Evolutionary conservation across 2,113 vertebrate genomes (phyloP).

Genomic region (Ctenomys sociabilis): DNA sequence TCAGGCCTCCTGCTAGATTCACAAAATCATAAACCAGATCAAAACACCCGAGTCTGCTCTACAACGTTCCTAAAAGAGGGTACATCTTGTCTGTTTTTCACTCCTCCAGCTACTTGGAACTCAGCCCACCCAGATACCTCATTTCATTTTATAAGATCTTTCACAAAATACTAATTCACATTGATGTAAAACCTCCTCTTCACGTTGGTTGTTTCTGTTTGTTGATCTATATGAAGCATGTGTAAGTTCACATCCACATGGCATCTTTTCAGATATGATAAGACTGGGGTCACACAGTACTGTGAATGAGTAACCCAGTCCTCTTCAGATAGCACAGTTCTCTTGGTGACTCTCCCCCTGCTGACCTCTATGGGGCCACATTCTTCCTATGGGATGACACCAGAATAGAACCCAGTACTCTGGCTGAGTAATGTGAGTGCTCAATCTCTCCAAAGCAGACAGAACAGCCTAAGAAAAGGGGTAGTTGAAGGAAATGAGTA

Average conservation of each 20-base stretch:
- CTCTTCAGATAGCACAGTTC: neutral
- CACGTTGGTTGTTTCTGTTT: neutral
- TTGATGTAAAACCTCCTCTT: neutral
- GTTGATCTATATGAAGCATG: neutral
- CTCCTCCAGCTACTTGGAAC: neutral
- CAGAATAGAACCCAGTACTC: neutral
- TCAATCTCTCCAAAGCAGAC: neutral
- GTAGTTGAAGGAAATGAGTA: neutral
- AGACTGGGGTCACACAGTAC: neutral
- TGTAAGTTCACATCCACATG: neutral
- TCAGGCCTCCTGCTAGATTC: slow-evolving; percentile 48
- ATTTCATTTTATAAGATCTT: neutral
- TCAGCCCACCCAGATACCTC: neutral
- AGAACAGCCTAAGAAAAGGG: neutral
- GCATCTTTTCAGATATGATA: neutral
- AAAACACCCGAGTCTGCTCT: slow-evolving; percentile 26
- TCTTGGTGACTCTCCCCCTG: neutral
- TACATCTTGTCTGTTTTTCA: slow-evolving; percentile 57
- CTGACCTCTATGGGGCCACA: neutral
- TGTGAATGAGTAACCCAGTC: neutral
- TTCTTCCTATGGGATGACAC: neutral
- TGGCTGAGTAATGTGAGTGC: neutral
- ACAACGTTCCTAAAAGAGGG: slow-evolving; percentile 37
- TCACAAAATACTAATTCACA: neutral
- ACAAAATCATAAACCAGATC: slow-evolving; percentile 61